Evolutionary conservation across 1,140 invertebrate genomes (phyloP), one percentile per base, ranked within the genome.

Genomic region (Schmidtea mediterranea): DNA sequence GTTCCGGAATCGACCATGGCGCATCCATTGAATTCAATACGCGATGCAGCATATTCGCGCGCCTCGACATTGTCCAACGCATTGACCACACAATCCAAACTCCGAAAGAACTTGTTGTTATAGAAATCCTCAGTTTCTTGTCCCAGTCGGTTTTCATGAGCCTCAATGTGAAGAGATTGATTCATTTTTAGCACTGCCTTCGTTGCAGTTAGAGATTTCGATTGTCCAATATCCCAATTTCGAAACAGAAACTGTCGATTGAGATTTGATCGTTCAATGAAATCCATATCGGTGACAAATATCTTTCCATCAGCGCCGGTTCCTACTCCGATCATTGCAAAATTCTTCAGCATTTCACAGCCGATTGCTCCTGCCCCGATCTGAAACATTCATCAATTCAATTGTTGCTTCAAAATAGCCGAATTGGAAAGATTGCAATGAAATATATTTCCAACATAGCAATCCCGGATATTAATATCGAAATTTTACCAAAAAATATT

Each of bases 191-290:
- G 60, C 0, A 69, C 71, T 18, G 76, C 81, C 55, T 69, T 72
- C 12, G 81, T 82, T 48, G 87, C 89, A n/a, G 78, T 81, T 22
- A 73, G 73, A 2, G 87, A 79, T 63, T 98, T 98, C 6, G 82
- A 72, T 63, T 79, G 78, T 62, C 92, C 83, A 13, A 97, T 84
- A 70, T 98, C 86, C 50, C 76, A 73, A 2, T 82, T 77, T 53
- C 89, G 71, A 70, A 98, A 98, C 5, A 98, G 71, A 67, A 98
- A 98, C 68, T 98, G 92, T 50, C 92, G 71, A 69, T 97, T 98
- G 48, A 98, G 72, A 69, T 98, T 98, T 10, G 84, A 92, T 62
- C 90, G 89, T 68, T 97, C 90, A 57, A 98, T 98, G 45, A 84
- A 74, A 69, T 98, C 92, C 89, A 97, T 97, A 59, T 98, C 92